Evolutionary conservation across 2,888 invertebrate genomes (phyloP).

Genomic region (Pandemis cinnamomeana): DNA sequence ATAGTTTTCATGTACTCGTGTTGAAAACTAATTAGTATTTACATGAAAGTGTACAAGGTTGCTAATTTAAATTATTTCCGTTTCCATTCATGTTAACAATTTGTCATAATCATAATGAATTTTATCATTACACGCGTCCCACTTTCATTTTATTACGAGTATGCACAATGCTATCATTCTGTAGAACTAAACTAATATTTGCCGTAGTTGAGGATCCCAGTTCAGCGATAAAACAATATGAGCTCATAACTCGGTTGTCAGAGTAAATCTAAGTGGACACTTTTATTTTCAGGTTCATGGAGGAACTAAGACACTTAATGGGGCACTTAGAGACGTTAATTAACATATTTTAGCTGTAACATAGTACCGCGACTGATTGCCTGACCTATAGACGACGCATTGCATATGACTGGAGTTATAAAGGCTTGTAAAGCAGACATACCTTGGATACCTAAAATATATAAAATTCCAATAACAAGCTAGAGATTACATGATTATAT

Average conservation of each 20-base stretch:
- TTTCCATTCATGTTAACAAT: background rate
- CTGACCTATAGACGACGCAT: too few species aligned
- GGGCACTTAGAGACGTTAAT: background rate
- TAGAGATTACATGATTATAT: too few species aligned
- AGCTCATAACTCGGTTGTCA: background rate
- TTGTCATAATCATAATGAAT: slow-evolving; percentile 9
- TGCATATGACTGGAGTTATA: too few species aligned
- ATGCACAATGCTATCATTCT: slow-evolving; percentile 31
- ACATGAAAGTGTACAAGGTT: background rate
- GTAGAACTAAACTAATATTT: slow-evolving; percentile 25
- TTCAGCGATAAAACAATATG: slow-evolving; percentile 15
- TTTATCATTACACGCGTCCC: background rate
- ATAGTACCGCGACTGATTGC: too few species aligned
- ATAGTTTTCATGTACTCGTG: too few species aligned
- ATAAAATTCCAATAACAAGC: too few species aligned
- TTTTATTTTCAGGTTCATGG: background rate
- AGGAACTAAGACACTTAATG: background rate
- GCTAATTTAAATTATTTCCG: slow-evolving; percentile 6
- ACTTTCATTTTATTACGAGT: background rate
- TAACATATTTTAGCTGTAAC: background rate
- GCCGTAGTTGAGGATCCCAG: slow-evolving; percentile 10
- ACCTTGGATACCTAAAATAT: too few species aligned
- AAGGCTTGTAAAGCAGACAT: too few species aligned
- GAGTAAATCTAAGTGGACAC: background rate
- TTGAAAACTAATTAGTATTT: background rate